Conservation (phyloP, 2,888 invertebrate genomes). For the Athetis lepigone region DNA sequence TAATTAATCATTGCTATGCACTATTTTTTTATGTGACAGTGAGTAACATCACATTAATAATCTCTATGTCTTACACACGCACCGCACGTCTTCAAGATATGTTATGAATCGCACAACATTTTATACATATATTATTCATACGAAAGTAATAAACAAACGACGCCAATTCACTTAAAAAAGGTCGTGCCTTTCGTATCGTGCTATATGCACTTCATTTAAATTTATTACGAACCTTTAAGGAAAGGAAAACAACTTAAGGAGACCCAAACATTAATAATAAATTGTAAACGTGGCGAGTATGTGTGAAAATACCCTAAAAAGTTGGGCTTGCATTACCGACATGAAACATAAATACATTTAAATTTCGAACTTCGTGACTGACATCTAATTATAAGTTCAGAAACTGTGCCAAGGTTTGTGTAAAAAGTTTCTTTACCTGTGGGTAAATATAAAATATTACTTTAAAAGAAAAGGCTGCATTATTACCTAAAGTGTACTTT, state of each 20-base stretch:
- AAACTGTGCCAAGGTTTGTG: constrained; percentile 27
- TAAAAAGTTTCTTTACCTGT: background rate
- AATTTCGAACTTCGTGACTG: constrained; percentile 34
- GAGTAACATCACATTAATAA: too few relatives aligned
- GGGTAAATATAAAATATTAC: background rate
- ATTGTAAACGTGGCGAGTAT: constrained; percentile 34
- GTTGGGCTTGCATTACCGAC: constrained; percentile 31
- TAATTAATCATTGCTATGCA: too few relatives aligned
- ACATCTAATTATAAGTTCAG: constrained; percentile 44
- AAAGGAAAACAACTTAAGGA: constrained; percentile 34
- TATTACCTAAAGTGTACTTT: too few relatives aligned
- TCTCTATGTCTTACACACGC: background rate
- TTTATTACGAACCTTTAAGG: constrained; percentile 42
- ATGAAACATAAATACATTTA: constrained; percentile 35
- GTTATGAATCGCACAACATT: background rate
- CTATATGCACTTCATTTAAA: constrained; percentile 43
- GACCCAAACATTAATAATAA: constrained; percentile 50
- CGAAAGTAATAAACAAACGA: constrained; percentile 37
- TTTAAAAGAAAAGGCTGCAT: background rate
- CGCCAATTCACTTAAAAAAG: constrained; percentile 55
- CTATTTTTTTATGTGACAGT: too few relatives aligned
- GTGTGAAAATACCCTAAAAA: constrained; percentile 39
- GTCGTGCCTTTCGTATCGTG: constrained; percentile 32
- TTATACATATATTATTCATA: constrained; percentile 19
- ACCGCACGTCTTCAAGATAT: background rate